These are phyloP conservation scores for Hyperopisus bebe DNA, from an alignment of 2,113 vertebrate species.

Conservation along the genomic window DNA sequence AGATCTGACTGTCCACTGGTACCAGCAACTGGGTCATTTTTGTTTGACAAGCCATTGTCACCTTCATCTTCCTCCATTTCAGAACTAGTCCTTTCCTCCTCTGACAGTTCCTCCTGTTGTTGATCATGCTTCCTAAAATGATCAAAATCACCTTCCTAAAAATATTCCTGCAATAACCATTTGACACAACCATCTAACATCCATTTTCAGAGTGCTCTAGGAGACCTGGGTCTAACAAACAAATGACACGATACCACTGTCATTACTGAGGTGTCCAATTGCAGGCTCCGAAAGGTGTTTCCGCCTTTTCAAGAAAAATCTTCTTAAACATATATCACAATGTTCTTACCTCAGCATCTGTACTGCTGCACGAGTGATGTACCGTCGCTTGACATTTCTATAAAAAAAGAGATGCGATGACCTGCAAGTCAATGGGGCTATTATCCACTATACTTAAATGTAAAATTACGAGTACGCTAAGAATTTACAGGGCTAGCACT, in stretches of 20 bases:
- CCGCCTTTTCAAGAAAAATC: not conserved
- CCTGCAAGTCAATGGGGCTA: not conserved
- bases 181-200: not conserved
- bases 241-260: not conserved
- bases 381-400: conserved; percentile 27
- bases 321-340: not conserved
- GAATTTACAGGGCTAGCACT: not conserved
- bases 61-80: not conserved
- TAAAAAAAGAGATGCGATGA: not conserved
- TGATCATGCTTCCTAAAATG: not conserved
- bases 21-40: not conserved
- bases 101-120: not conserved
- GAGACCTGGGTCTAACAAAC: not conserved
- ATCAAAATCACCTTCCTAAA: not conserved
- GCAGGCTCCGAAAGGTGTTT: not conserved
- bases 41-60: not conserved
- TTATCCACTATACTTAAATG: not conserved
- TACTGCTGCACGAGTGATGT: conserved; percentile 31
- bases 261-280: not conserved
- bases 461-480: not conserved
- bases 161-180: not conserved
- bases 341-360: conserved; percentile 45
- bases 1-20: not conserved
- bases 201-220: not conserved
- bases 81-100: not conserved